Percentiles rank a stretch among this genome's conserved stretches.
phyloP scores from a whole-genome alignment of 30 jellyfish, hydroid and myxozoan genomes.

The Sanderia malayensis region DNA sequence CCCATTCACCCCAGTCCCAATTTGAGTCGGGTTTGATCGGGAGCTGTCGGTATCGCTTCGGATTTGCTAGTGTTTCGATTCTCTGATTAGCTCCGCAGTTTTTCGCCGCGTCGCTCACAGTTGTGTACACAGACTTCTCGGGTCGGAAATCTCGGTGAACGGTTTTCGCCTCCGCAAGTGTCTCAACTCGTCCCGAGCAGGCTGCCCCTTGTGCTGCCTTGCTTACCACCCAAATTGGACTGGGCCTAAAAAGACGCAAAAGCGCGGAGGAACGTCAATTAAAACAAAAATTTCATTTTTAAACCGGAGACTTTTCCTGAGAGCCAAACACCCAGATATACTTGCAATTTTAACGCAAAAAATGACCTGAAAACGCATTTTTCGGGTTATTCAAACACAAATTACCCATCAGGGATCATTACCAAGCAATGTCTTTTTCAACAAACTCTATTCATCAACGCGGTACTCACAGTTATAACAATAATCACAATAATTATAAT shows the following conservation, averaged over 20 bases:
- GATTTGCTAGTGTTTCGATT: slow-evolving; percentile 62
- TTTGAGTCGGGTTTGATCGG: slow-evolving; percentile 85
- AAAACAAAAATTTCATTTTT: too few species aligned
- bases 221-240: slow-evolving; percentile 93
- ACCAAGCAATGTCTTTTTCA: too few species aligned
- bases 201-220: slow-evolving; percentile 56
- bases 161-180: slow-evolving; percentile 66
- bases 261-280: too few species aligned
- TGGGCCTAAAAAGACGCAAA: slow-evolving; percentile 67
- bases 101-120: slow-evolving; percentile 78
- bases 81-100: slow-evolving; percentile 70
- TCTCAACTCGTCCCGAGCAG: slow-evolving; percentile 53
- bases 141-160: slow-evolving; percentile 78
- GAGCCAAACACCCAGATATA: too few species aligned
- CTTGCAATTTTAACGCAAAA: too few species aligned
- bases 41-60: slow-evolving; percentile 67
- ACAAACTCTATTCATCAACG: too few species aligned
- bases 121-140: slow-evolving; percentile 75
- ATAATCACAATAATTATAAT: too few species aligned
- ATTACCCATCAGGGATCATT: too few species aligned
- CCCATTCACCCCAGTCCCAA: slow-evolving; percentile 99
- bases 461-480: too few species aligned
- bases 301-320: too few species aligned
- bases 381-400: too few species aligned
- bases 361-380: too few species aligned